Base-by-base conservation (phyloP, 1,140 invertebrate genomes). In the Phymastichus coffea region DNA sequence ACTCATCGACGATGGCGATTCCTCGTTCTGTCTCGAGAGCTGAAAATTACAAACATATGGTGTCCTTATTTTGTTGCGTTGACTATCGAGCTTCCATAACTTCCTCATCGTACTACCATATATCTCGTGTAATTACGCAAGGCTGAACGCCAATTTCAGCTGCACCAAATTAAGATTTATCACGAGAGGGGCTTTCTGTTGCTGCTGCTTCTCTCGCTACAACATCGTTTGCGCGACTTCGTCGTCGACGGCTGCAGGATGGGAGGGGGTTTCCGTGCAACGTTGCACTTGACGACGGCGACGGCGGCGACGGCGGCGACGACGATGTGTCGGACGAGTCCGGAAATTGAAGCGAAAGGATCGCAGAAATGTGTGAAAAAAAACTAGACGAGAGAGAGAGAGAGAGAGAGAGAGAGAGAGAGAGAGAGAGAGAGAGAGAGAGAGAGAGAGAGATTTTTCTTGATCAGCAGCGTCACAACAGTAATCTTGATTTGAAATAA, bases 101-200 rank as follows among this genome's bases (percentile, higher is more conserved):
- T n/a, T n/a, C n/a, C n/a, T n/a, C n/a, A n/a, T n/a, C n/a, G n/a
- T n/a, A n/a, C n/a, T n/a, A n/a, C n/a, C n/a, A n/a, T n/a, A n/a
- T n/a, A n/a, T n/a, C n/a, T n/a, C n/a, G n/a, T n/a, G n/a, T n/a
- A n/a, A n/a, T n/a, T n/a, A n/a, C n/a, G 28, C 38, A 19, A 35
- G 14, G 47, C 30, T 59, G 52, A 52, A 46, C 37, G 57, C 30
- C 4, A 30, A 47, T 51, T 52, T 52, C 38, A 44, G 48, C 20
- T 6, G 30, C 26, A 12, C 8, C n/a, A 40, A 59, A 59, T 59
- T 33, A 44, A 58, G 56, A 58, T 58, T 58, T 58, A 58, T 51
- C 28, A 20, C 20, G 17, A 20, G 4, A 22, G 40, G 15, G 17
- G 2, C 40, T 17, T 6, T 14, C 4, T 15, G 4, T 37, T 4